Evolutionary conservation across 2,888 invertebrate species (phyloP), one percentile per base, ranked within the genome.

Genomic region (Pachliopta kotzebuea): DNA sequence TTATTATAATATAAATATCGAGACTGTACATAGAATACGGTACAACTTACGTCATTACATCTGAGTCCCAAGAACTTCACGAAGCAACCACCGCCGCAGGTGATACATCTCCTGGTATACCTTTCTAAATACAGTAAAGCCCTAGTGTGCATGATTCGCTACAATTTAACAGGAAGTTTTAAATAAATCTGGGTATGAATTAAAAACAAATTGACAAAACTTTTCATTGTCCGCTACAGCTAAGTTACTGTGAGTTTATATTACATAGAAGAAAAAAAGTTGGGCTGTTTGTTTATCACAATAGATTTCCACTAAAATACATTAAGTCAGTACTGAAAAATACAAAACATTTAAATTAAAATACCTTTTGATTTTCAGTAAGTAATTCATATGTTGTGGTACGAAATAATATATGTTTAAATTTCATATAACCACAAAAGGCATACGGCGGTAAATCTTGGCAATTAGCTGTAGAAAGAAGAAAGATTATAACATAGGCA

Each of bases 321-420:
- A 37, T 37, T 37, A 37, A 14, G 2, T 37, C n/a, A n/a, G n/a
- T n/a, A n/a, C n/a, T n/a, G n/a, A n/a, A n/a, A n/a, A n/a, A n/a
- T n/a, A n/a, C n/a, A n/a, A 37, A 37, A 9, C 14, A 8, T 14
- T 14, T 11, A 37, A 26, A 26, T 26, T 26, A 14, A 1, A 20
- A 66, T 68, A 86, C 88, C 78, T 94, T 94, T 72, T 94, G 94
- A 68, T 84, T 90, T 68, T 94, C 94, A 0, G 94, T 94, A 52
- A 95, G 78, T 56, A 94, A 79, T 66, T 94, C 93, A 71, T 94
- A 94, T 6, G 94, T 94, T 0, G 93, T 93, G 21, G 93, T 92
- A 26, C 93, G 86, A 74, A 94, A 94, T 63, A 92, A 76, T 0
- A 91, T 77, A 67, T 93, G 89, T 55, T 91, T 88, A 72, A 94